These are phyloP conservation scores for Drosophila merina DNA, from an alignment of 2,888 invertebrate species.

Conservation along the genomic window DNA sequence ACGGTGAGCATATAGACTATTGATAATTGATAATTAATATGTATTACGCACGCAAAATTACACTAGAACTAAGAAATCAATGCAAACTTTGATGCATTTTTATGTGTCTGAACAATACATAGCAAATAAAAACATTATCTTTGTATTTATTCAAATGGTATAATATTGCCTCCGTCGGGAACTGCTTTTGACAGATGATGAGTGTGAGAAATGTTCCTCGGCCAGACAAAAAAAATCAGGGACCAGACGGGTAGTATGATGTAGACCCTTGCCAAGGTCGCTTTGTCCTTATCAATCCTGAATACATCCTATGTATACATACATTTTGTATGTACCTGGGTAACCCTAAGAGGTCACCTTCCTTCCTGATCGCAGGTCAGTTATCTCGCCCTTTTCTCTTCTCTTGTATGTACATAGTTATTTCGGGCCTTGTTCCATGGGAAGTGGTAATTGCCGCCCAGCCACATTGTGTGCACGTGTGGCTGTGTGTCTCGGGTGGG, in stretches of 20 bases:
- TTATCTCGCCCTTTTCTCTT: constrained; percentile 44
- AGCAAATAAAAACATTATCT: constrained; percentile 26
- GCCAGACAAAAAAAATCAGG: constrained; percentile 15
- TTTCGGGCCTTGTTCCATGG: constrained; percentile 20
- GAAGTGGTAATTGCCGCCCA: constrained; percentile 24
- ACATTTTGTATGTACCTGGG: not conserved
- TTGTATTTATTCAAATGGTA: constrained; percentile 15
- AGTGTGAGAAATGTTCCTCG: constrained; percentile 27
- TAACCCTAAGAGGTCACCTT: constrained; percentile 24
- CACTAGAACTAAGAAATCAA: constrained; percentile 15
- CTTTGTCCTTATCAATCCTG: constrained; percentile 29
- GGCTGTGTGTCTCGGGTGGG: constrained; percentile 1
- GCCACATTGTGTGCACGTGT: constrained; percentile 16
- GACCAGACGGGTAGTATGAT: constrained; percentile 5
- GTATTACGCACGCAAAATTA: constrained; percentile 13
- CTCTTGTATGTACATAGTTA: not conserved
- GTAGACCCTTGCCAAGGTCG: constrained; percentile 23
- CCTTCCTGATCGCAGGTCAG: constrained; percentile 69
- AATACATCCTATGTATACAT: constrained; percentile 12
- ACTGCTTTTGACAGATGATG: constrained; percentile 24
- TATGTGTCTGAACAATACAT: constrained; percentile 21
- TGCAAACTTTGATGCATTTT: constrained; percentile 16
- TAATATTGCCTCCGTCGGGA: not conserved
- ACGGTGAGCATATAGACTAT: constrained; percentile 31
- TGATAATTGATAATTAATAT: constrained; percentile 17